A percentile compares a stretch with the other conserved stretches of the same genome.
Evolutionary conservation across 2,797 vertebrate genomes (phyloP).

Genomic region (Pangasius krempfi): DNA sequence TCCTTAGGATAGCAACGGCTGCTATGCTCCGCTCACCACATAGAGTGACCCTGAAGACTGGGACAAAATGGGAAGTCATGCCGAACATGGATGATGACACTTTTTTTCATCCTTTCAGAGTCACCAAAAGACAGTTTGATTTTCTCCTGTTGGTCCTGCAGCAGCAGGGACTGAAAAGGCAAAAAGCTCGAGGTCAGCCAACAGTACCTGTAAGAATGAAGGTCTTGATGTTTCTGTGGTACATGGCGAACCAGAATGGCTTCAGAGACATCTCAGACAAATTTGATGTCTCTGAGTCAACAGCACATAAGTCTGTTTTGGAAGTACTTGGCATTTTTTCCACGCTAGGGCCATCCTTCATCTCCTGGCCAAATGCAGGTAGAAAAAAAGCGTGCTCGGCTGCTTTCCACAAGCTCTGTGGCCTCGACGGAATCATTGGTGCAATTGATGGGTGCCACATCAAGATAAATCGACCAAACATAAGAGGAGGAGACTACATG

Average conservation of each 20-base stretch:
- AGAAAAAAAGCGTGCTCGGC: neutral
- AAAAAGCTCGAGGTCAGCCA: constrained; percentile 32
- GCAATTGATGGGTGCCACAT: constrained; percentile 33
- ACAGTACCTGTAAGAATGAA: constrained; percentile 36
- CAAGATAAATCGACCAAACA: constrained; percentile 43
- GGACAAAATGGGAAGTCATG: constrained; percentile 32
- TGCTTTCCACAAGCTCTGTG: constrained; percentile 12
- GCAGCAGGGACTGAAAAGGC: constrained; percentile 25
- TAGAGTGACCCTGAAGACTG: constrained; percentile 19
- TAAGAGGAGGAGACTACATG: constrained; percentile 50
- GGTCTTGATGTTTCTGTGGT: constrained; percentile 46
- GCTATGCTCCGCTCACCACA: constrained; percentile 8
- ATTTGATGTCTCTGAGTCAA: constrained; percentile 45
- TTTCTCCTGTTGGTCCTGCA: constrained; percentile 29
- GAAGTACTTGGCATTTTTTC: constrained; percentile 32
- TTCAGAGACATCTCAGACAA: constrained; percentile 47
- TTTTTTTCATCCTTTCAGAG: constrained; percentile 36
- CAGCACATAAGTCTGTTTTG: constrained; percentile 40
- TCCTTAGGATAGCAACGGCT: constrained; percentile 2
- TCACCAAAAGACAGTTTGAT: constrained; percentile 46
- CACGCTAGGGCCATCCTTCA: constrained; percentile 35
- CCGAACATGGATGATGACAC: constrained; percentile 35
- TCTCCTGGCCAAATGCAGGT: constrained; percentile 30
- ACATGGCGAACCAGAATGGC: constrained; percentile 46
- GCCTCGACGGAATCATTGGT: constrained; percentile 1